Base-by-base conservation (phyloP, 2,113 vertebrate genomes). In the Ictalurus furcatus region DNA sequence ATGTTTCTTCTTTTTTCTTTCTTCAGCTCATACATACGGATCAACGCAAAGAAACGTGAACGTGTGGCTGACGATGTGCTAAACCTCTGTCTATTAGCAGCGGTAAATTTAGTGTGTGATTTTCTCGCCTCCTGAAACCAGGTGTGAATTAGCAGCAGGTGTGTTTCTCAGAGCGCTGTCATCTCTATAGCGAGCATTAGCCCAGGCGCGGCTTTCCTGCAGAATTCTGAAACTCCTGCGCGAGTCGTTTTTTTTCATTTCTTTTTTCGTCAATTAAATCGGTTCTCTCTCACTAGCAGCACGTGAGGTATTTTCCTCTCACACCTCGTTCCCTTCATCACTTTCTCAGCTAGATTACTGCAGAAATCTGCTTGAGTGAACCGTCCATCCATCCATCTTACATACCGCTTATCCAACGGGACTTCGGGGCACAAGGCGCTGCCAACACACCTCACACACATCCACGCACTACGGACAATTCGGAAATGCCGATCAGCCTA, bases 111-210 rank as follows among this genome's bases (percentile, higher is more conserved):
- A 76, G 73, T 44, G 37, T 25, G 37, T 40, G 73, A 76, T 23
- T 44, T 76, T 76, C 73, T 74, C 71, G 19, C 34, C 71, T 74
- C 71, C 2, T 23, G 71, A 74, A 40, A 11, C 34, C 71, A 23
- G 30, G 71, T 74, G 71, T 74, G 71, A 74, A 74, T 74, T 23
- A 40, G 37, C 71, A 74, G 17, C 71, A 40, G 71, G 71, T 74
- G 71, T 9, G 71, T 74, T 74, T 40, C 34, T 74, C 37, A 19
- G 1, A 74, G 34, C 21, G 8, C 73, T 11, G 40, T 52, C 11
- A 52, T 52, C 48, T 52, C 48, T 44, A 44, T 25, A 76, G 21
- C 37, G 1, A 40, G 71, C 8, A n/a, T 40, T 74, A 19, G 34
- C 34, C 48, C 37, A 12, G 25, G 21, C 73, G 25, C 9, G 19